Base-by-base conservation (phyloP, 2,888 invertebrate species). In the Macrosoma leucophasiata region DNA sequence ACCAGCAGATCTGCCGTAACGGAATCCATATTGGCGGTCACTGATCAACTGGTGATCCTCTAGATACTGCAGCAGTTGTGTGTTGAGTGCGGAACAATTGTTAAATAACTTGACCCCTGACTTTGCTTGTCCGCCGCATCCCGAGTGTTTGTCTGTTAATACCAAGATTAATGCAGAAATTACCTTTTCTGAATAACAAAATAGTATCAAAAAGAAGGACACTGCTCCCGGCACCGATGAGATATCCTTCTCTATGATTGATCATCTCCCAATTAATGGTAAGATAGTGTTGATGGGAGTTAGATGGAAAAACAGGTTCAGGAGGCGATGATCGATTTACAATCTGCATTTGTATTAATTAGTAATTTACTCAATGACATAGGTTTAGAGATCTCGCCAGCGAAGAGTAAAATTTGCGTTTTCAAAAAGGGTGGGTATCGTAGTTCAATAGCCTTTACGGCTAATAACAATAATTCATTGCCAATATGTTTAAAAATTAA, bases 191-290 rank as follows among this genome's bases (percentile, higher is more conserved):
- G 42, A 42, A 20, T 21, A 40, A 19, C 31, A 38, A 8, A 40
- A 42, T 25, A 32, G 33, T 6, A 35, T 35, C 11, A 43, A 40
- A 22, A 24, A 26, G 6, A 21, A 11, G 7, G 43, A 40, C 22
- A 43, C 38, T 4, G 34, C 42, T 2, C 42, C 42, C 15, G 38
- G 42, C 1, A 17, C 2, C 5, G 36, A 43, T 13, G 30, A 40
- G 2, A 38, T 42, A 22, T 42, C 40, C 8, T 45, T 25, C 24
- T 45, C 39, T 12, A 42, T 45, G 41, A 33, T 45, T 6, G 27
- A 25, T 12, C 13, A 41, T 8, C 13, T 45, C 3, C 41, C 39
- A 19, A 1, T 13, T 4, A 19, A 8, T n/a, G 42, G 24, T n/a
- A 44, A 39, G 29, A 4, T 20, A 1, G 9, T 33, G n/a, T 26